These are phyloP conservation scores for Athetis lepigone DNA, from an alignment of 2,888 invertebrate species.

Conservation along the genomic window DNA sequence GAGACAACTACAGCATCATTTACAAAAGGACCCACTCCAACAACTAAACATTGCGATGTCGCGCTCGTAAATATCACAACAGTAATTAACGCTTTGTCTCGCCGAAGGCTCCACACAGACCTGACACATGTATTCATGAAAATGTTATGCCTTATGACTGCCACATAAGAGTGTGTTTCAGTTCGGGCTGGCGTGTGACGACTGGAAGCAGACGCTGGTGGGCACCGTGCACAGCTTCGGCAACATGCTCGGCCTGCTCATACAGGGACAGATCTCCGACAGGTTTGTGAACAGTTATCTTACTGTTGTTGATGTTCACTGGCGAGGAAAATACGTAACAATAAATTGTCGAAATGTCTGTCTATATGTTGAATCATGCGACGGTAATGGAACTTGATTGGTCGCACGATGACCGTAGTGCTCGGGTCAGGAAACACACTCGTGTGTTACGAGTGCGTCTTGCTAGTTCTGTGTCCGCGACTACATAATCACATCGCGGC, in stretches of 20 bases:
- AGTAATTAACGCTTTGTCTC: slow-evolving; percentile 4
- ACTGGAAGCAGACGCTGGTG: slow-evolving; percentile 85
- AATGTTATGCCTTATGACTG: background rate
- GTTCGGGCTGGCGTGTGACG: slow-evolving; percentile 84
- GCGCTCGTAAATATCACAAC: slow-evolving; percentile 19
- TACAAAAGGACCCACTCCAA: slow-evolving; percentile 11
- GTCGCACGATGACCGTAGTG: background rate
- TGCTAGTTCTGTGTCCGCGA: background rate
- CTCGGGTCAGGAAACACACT: background rate
- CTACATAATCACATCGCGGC: slow-evolving; percentile 1
- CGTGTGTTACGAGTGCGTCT: background rate
- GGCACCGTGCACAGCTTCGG: slow-evolving; percentile 86
- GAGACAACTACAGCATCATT: no score
- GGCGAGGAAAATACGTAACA: background rate
- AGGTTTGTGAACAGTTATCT: slow-evolving; percentile 70
- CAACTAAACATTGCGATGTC: slow-evolving; percentile 28
- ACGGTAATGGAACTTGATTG: slow-evolving; percentile 3
- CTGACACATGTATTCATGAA: background rate
- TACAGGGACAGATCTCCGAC: slow-evolving; percentile 86
- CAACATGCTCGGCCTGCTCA: slow-evolving; percentile 82
- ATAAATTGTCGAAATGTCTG: background rate
- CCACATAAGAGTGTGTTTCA: slow-evolving; percentile 63
- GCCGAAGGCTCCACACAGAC: slow-evolving; percentile 13
- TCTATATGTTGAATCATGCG: no score
- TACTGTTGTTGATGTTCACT: background rate